phyloP scores from a whole-genome alignment of 1,140 invertebrate species.

The Diorhabda sublineata region DNA sequence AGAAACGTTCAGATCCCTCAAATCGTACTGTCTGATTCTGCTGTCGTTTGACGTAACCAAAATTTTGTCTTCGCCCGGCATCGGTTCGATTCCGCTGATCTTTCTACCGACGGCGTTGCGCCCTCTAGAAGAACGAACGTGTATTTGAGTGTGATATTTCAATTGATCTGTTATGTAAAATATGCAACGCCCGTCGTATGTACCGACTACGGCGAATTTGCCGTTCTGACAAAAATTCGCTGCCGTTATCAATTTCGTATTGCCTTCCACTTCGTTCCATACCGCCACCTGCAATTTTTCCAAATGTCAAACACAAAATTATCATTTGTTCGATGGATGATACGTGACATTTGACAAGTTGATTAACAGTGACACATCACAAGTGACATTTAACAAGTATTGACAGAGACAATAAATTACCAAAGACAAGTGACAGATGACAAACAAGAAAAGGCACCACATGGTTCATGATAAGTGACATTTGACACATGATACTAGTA shows the following conservation, averaged over 20 bases:
- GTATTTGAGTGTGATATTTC: conserved; percentile 97
- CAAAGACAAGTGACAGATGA: no score
- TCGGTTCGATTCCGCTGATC: conserved; percentile 95
- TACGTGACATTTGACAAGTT: no score
- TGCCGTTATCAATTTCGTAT: conserved; percentile 92
- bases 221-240: conserved; percentile 98
- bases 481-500: no score
- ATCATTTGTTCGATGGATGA: no score
- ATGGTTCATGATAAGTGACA: no score
- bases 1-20: conserved; percentile 90
- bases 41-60: conserved; percentile 98
- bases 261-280: conserved; percentile 95
- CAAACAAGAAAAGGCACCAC: no score
- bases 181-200: conserved; percentile 95
- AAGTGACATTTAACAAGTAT: no score
- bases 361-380: no score
- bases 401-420: no score
- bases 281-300: conserved; percentile 63
- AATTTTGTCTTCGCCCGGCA: conserved; percentile 95
- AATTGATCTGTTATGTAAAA: conserved; percentile 98
- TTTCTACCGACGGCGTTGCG: conserved; percentile 93
- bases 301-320: no score
- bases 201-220: conserved; percentile 96
- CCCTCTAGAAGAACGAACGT: conserved; percentile 89
- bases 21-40: conserved; percentile 91